Base-by-base conservation (phyloP, 2,113 vertebrate genomes). In the Trachemys scripta region DNA sequence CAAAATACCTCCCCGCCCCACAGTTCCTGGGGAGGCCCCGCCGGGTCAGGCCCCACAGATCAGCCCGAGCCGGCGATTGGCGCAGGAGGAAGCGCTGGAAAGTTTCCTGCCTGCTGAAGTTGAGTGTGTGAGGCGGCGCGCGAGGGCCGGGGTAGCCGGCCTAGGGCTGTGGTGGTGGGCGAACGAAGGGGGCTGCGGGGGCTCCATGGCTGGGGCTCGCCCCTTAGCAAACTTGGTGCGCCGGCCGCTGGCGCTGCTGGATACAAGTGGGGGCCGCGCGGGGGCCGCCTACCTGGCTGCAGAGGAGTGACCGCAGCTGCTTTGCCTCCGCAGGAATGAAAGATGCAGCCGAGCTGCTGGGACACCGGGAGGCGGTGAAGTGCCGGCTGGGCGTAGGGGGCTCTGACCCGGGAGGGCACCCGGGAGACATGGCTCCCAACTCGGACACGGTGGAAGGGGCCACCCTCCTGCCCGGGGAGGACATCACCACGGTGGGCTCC, bases 271-370 rank as follows among this genome's bases (percentile, higher is more conserved):
- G 59, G 49, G 11, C 38, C 1, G 10, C 50, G 6, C 35, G 50
- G 85, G 57, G 88, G 59, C 47, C 38, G 50, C 79, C 4, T 3
- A 82, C 69, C 84, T 92, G 75, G 83, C 87, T 49, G 93, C 88
- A 88, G 88, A 87, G 95, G 80, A 96, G 85, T 98, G 97, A 97
- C 94, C 49, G 31, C 88, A 31, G 72, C 92, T 95, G 80, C 91
- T 95, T 98, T 98, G 94, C 95, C 94, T 98, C 94, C 85, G 54
- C 98, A 99, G 99, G 99, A 98, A 99, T 99, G 99, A 99, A 99
- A 98, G 99, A 99, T 98, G 99, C 99, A 72, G 99, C 99, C 93
- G 99, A 99, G 98, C 99, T 99, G 62, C 98, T 99, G 97, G 99
- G 99, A 92, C 99, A 99, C 98, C 98, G 99, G 98, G 99, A 99